Evolutionary conservation across 2,888 invertebrate species (phyloP), one percentile per base, ranked within the genome.

Genomic region (Pimpla rufipes): DNA sequence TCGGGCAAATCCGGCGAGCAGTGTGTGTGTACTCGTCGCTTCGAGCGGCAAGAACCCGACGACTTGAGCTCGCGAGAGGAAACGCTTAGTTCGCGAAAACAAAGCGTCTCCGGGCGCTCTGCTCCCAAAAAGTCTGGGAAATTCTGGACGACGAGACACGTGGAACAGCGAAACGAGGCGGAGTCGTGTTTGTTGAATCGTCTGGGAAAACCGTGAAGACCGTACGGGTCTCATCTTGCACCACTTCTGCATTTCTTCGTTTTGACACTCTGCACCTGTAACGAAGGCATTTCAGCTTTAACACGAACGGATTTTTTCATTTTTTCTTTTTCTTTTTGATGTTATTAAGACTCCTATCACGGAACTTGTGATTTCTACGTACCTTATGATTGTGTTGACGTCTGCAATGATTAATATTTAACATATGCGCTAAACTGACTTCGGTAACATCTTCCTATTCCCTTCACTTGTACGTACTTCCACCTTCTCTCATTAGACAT

Each of bases 61-160:
- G 74, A 37, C 74, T 62, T 11, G 18, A 62, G 47, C 47, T 21
- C 13, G 74, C 52, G 10, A 50, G 42, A 29, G 57, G 73, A 76
- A 76, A 59, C 57, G 83, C 83, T 79, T 77, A 77, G 76, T 37
- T 74, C 45, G 76, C 67, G 67, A 79, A 83, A 71, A 83, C 75
- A 73, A 79, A 79, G 76, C 37, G 35, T 62, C 40, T 21, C 47
- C 40, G 13, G 11, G 37, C 42, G 21, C 21, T 21, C 45, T 16
- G 18, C 42, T 40, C 37, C 62, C 62, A 62, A 76, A 66, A 79
- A 77, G 79, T 79, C 62, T 83, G 75, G 67, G 59, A 79, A 79
- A 23, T 47, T 59, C 66, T 37, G 52, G 71, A 35, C 73, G 59
- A 52, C 37, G 59, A 77, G 67, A 73, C 79, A 79, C 52, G 83